Evolutionary conservation across 2,888 invertebrate species (phyloP).

Genomic region (Halocaridina rubra): DNA sequence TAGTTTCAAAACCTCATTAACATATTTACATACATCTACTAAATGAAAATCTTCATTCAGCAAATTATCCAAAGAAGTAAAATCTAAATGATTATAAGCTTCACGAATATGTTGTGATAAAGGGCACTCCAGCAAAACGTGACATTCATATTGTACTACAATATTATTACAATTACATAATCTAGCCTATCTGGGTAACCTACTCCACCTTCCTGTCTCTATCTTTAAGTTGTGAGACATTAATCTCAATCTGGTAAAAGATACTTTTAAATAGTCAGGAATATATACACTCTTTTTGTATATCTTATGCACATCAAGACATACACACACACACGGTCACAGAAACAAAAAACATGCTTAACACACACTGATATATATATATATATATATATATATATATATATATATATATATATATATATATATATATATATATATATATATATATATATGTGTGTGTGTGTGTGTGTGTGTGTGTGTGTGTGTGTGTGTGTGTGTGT

Average conservation of each 20-base stretch:
- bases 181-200: no score
- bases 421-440: not conserved
- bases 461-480: not conserved
- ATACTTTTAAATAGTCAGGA: not conserved
- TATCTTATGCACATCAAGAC: not conserved
- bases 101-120: no score
- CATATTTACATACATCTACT: no score
- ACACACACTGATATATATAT: not conserved
- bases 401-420: not conserved
- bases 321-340: no score
- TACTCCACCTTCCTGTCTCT: not conserved
- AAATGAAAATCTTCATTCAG: no score
- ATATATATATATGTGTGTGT: not conserved
- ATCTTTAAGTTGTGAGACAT: not conserved
- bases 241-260: not conserved
- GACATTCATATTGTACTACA: no score
- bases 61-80: no score
- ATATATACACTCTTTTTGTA: not conserved
- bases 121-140: no score
- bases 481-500: not conserved
- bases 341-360: no score
- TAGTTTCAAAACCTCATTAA: no score
- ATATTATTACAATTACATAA: no score
- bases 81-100: no score
- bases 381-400: not conserved